Percentiles rank a stretch among this genome's conserved stretches.
These are phyloP conservation scores for Ictidomys tridecemlineatus DNA, from an alignment of 2,113 vertebrate genomes.

Conservation along the genomic window DNA sequence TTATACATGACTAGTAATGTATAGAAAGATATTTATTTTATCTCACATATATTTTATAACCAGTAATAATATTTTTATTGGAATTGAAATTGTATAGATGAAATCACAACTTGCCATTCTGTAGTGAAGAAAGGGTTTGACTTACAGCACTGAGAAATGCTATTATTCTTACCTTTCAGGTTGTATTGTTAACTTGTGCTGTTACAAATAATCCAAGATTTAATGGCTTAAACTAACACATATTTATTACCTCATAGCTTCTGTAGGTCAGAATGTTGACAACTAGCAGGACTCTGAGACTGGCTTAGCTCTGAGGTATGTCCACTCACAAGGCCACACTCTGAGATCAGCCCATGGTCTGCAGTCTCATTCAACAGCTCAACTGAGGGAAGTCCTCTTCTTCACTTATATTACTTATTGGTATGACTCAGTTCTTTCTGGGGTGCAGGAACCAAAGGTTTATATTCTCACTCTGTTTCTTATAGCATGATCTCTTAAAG, in stretches of 20 bases:
- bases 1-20: neutral
- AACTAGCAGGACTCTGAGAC: neutral
- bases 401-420: too few relatives aligned
- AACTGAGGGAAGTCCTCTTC: neutral
- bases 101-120: neutral
- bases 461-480: neutral
- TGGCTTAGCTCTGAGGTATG: neutral
- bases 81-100: neutral
- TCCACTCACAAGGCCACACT: neutral
- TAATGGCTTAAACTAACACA: neutral
- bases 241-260: neutral
- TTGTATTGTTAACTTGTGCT: neutral
- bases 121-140: neutral
- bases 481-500: neutral
- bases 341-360: fast-evolving
- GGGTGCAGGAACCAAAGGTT: neutral
- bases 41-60: neutral
- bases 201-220: neutral
- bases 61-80: neutral
- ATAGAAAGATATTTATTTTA: neutral
- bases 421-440: neutral
- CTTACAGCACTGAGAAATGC: neutral
- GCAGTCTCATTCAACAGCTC: neutral
- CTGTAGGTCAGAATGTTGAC: neutral
- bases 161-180: neutral